phyloP scores from a whole-genome alignment of 1,140 invertebrate genomes.

The Lasioglossum baleicum region DNA sequence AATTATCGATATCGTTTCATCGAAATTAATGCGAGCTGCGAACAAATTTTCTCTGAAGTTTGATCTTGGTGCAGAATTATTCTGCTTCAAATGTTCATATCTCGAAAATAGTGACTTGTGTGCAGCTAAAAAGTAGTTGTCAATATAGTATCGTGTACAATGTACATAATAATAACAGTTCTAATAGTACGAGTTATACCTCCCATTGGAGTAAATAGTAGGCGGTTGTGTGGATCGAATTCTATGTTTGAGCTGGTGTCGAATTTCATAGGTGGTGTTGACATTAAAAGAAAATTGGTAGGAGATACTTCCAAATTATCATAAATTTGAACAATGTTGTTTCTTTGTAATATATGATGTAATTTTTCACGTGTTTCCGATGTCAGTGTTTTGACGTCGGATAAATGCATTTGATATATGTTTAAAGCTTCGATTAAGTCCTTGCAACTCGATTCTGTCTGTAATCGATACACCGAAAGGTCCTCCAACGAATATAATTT shows the following conservation, averaged over 20 bases:
- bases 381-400: conserved; percentile 19
- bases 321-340: conserved; percentile 11
- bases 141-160: not conserved
- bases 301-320: conserved; percentile 24
- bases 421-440: conserved; percentile 57
- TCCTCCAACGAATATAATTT: conserved; percentile 48
- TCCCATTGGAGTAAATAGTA: conserved; percentile 70
- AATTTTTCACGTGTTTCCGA: conserved; percentile 8
- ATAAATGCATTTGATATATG: conserved; percentile 50
- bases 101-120: conserved; percentile 69
- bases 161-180: not conserved
- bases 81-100: conserved; percentile 52
- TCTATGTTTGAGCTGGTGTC: conserved; percentile 47
- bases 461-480: conserved; percentile 57
- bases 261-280: conserved; percentile 68
- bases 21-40: conserved; percentile 68
- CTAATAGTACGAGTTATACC: conserved; percentile 36
- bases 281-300: conserved; percentile 62
- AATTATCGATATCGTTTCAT: conserved; percentile 55
- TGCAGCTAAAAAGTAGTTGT: conserved; percentile 47
- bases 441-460: conserved; percentile 61
- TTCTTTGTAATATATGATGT: conserved; percentile 16
- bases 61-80: conserved; percentile 12
- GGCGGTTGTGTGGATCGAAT: conserved; percentile 52
- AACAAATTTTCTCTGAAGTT: conserved; percentile 55